Evolutionary conservation across 2,113 vertebrate species (phyloP).

Genomic region (Pseudonaja textilis): DNA sequence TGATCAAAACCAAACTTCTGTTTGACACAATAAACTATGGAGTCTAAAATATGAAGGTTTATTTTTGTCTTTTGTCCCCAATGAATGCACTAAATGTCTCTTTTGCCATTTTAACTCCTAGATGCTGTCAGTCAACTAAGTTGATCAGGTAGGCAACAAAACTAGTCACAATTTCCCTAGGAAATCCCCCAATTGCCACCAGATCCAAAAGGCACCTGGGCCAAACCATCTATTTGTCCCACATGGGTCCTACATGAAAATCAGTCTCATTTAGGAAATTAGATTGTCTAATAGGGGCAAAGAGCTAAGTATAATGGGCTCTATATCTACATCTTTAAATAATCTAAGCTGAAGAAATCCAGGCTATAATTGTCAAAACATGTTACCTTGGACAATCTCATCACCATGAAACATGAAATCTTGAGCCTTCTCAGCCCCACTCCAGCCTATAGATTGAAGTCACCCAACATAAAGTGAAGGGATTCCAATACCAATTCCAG

Average conservation of each 20-base stretch:
- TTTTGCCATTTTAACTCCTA: not conserved
- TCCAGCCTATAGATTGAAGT: not conserved
- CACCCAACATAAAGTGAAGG: not conserved
- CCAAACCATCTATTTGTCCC: not conserved
- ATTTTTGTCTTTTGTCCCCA: not conserved
- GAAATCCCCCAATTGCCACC: not conserved
- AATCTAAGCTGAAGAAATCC: not conserved
- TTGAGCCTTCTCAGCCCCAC: not conserved
- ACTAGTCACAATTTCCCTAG: not conserved
- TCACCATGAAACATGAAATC: not conserved
- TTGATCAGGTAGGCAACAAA: not conserved
- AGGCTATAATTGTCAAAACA: not conserved
- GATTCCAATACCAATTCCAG: not conserved
- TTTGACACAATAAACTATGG: not conserved
- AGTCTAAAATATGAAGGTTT: not conserved
- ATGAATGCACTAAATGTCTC: not conserved
- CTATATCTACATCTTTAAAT: not conserved
- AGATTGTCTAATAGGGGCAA: not conserved
- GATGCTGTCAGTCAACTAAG: not conserved
- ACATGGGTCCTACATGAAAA: not conserved
- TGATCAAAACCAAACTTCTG: not conserved
- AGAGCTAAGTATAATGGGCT: not conserved
- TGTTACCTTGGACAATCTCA: not conserved
- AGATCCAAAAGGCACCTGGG: not conserved
- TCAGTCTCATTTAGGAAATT: not conserved